Base-by-base conservation (phyloP, 2,797 vertebrate species). In the Gymnodraco acuticeps region DNA sequence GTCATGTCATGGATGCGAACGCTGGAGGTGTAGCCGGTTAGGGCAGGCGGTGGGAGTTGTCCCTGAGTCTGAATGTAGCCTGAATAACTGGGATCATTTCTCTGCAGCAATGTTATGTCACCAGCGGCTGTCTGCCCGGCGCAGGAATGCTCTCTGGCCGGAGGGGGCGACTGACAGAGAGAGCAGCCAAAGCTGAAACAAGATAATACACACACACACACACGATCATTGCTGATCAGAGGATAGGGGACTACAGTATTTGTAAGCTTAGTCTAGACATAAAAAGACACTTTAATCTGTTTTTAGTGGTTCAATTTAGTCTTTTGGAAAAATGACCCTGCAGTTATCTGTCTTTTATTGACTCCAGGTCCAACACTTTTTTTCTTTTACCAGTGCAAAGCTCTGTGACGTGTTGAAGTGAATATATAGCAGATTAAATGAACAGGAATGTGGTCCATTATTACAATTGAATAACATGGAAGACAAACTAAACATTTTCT, bases 41-140 rank as follows among this genome's bases (percentile, higher is more conserved):
- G 51, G 60, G 31, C 52, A 62, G 60, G 66, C 62, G 80, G 43
- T 58, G 56, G 70, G 73, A 71, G 50, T 43, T 73, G 50, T 77
- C 65, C 56, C 68, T 41, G 19, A 58, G 65, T 51, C 77, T 78
- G 72, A 84, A 82, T 78, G 17, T 19, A 68, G 38, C 56, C 77
- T 71, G 38, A 75, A 78, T 79, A 73, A 71, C 38, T 67, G 67
- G 74, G 72, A 78, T 87, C 53, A n/a, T 73, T 77, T 77, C 76
- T 33, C 81, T 82, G 75, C 46, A 27, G 42, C 9, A 3, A 58
- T 86, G 89, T 94, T 92, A 92, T 93, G 92, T 92, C 92, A 93
- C 83, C 76, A 70, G 81, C 58, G 79, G 79, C 91, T 82, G 83
- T 82, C 80, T 91, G 87, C 63, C 78, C 84, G 33, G 66, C 61